Evolutionary conservation across 92 coral and sea anemone genomes (phyloP).

Genomic region (Palythoa grandiflora): DNA sequence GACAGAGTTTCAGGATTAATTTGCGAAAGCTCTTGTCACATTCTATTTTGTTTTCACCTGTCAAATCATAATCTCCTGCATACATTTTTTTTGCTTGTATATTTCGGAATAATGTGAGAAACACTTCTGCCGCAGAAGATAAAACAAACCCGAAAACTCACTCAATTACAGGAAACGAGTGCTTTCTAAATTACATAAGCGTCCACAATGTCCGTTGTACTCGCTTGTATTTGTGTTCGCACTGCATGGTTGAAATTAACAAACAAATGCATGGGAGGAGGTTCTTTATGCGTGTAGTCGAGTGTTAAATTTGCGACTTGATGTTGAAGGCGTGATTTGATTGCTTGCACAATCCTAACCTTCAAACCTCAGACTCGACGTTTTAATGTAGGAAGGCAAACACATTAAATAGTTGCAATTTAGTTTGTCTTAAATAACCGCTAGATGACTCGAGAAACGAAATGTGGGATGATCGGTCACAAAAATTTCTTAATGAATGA

Average conservation of each 20-base stretch:
- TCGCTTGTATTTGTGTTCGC: neutral
- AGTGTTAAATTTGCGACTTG: neutral
- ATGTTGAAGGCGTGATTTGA: neutral
- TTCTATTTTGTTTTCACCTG: neutral
- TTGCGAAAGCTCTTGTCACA: neutral
- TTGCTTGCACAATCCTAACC: neutral
- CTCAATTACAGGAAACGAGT: neutral
- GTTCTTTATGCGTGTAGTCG: neutral
- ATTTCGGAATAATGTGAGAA: neutral
- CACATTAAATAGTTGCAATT: neutral
- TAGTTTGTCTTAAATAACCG: neutral
- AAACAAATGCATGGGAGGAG: neutral
- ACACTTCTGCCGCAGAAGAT: neutral
- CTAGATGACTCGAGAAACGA: conserved; percentile 1
- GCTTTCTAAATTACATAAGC: neutral
- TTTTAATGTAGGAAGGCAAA: neutral
- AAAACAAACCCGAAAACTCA: neutral
- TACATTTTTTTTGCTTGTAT: neutral
- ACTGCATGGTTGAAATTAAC: neutral
- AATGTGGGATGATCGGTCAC: neutral
- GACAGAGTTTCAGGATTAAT: neutral
- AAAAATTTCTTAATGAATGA: neutral
- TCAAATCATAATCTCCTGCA: neutral
- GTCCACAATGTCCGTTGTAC: neutral
- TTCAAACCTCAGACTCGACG: neutral